These are phyloP conservation scores for Harpagifer antarcticus DNA, from an alignment of 2,797 vertebrate genomes.

Conservation along the genomic window DNA sequence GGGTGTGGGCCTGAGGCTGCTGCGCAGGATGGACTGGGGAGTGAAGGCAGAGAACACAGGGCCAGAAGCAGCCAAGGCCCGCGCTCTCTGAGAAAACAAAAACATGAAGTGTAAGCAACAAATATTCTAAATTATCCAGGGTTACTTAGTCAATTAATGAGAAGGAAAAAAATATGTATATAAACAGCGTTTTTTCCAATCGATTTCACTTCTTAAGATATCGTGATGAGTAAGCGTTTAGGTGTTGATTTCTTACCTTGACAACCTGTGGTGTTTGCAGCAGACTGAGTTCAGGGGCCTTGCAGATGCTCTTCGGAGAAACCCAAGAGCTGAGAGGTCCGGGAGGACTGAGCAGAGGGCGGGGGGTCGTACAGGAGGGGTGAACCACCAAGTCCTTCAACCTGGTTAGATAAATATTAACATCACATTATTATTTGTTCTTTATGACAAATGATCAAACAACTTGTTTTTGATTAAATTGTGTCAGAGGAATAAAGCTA, in stretches of 20 bases:
- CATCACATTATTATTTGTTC: neutral
- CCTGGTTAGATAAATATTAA: conserved; percentile 69
- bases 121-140: neutral
- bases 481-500: neutral
- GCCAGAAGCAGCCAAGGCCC: conserved; percentile 88
- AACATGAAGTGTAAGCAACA: conserved; percentile 1
- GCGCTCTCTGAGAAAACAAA: conserved; percentile 86
- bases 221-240: neutral
- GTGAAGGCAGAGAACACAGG: conserved; percentile 90
- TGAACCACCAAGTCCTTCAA: conserved; percentile 88
- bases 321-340: conserved; percentile 75
- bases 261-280: conserved; percentile 92
- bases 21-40: conserved; percentile 94
- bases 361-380: conserved; percentile 81
- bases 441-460: neutral
- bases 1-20: conserved; percentile 91
- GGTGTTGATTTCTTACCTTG: conserved; percentile 77
- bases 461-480: neutral
- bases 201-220: neutral
- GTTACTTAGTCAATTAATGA: neutral
- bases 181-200: neutral
- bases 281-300: conserved; percentile 88
- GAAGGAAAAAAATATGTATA: too few relatives aligned
- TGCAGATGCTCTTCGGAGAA: conserved; percentile 77
- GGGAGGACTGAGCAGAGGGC: conserved; percentile 70